These are phyloP conservation scores for Penelope pileata DNA, from an alignment of 2,113 vertebrate species.

Conservation along the genomic window DNA sequence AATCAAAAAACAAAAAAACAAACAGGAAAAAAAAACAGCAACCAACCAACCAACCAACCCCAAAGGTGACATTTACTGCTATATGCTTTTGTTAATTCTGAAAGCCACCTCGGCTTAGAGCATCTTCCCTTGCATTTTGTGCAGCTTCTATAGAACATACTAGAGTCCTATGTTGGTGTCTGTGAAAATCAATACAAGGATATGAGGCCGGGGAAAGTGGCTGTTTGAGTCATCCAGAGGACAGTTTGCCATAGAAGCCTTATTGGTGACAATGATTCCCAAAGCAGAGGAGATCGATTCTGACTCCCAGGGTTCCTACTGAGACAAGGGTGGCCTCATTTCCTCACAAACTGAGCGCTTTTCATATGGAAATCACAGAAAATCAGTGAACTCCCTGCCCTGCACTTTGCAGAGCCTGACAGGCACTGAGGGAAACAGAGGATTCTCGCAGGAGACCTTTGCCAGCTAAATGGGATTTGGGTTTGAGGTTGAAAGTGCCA, in stretches of 20 bases:
- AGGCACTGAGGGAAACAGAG: background rate
- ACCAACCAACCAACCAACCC: background rate
- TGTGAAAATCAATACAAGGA: background rate
- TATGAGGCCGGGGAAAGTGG: background rate
- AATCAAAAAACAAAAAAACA: background rate
- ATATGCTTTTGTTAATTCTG: background rate
- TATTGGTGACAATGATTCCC: background rate
- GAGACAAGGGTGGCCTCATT: background rate
- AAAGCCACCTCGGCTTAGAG: background rate
- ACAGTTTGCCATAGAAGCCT: background rate
- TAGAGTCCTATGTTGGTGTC: background rate
- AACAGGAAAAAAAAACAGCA: background rate
- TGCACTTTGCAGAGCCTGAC: background rate
- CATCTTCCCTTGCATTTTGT: background rate
- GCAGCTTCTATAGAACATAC: background rate
- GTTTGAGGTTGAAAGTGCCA: background rate
- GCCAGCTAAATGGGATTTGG: background rate
- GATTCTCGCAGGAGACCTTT: background rate
- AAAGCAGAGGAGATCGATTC: background rate
- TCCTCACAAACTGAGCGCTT: background rate
- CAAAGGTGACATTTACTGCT: background rate
- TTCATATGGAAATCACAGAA: background rate
- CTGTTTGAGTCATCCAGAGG: background rate
- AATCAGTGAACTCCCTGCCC: background rate
- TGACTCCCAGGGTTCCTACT: background rate